phyloP scores from a whole-genome alignment of 64 coral and sea anemone species.

The Dendronephthya gigantea region DNA sequence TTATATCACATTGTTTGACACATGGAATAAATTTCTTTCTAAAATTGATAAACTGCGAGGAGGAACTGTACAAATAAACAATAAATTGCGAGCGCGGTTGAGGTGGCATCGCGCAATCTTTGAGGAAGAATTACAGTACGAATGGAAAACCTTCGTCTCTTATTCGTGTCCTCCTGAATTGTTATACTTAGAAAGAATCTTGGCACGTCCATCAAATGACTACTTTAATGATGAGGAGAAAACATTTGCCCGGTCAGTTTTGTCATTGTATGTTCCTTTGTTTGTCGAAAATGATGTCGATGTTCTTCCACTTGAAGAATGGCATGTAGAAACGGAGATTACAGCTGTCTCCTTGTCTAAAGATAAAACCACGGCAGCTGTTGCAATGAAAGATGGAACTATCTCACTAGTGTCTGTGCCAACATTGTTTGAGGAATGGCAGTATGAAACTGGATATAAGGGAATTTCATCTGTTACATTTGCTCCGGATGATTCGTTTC shows the following conservation, averaged over 20 bases:
- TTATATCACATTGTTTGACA: background rate
- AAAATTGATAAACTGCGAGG: too few species aligned
- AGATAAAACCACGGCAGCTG: background rate
- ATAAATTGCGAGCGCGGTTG: background rate
- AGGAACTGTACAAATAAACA: background rate
- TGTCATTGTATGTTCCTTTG: background rate
- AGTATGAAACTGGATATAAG: background rate
- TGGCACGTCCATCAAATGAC: background rate
- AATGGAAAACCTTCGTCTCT: too few species aligned
- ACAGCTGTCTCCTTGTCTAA: background rate
- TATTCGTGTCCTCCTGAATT: too few species aligned
- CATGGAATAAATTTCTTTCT: background rate
- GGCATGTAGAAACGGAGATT: background rate
- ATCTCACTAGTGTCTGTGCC: background rate
- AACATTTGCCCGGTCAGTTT: background rate
- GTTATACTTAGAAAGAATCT: background rate
- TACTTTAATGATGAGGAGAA: background rate
- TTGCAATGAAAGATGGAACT: background rate
- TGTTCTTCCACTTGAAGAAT: background rate
- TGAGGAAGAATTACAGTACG: background rate
- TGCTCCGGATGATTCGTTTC: background rate
- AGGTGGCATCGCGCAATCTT: background rate
- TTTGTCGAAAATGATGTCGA: background rate
- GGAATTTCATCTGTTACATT: background rate
- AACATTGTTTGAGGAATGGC: background rate